Conservation (phyloP, 2,113 vertebrate species). For the Eulacestoma nigropectus region DNA sequence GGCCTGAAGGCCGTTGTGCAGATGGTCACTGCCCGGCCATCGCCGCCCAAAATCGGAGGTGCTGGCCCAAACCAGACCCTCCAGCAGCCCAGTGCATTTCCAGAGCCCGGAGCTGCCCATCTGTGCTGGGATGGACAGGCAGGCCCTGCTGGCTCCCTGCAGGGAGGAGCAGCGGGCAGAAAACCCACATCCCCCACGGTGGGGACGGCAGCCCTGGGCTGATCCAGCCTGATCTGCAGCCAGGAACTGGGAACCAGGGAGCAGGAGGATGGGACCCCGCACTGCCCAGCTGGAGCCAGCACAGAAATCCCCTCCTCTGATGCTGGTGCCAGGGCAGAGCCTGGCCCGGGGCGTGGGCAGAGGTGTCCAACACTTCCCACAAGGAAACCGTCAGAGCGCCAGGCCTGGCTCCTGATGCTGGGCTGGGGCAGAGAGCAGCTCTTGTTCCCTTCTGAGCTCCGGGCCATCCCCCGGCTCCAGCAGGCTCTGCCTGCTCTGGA, state of each 20-base stretch:
- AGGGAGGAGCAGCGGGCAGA: not conserved
- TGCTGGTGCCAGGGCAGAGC: not conserved
- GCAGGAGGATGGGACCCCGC: not conserved
- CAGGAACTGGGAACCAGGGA: not conserved
- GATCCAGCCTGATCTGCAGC: not conserved
- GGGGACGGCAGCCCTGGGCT: not conserved
- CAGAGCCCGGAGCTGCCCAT: not conserved
- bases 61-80: not conserved
- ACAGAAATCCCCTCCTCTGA: not conserved
- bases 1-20: not conserved
- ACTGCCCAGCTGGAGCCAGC: not conserved
- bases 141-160: not conserved
- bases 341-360: not conserved
- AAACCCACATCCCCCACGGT: fast-evolving
- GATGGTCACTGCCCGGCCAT: not conserved
- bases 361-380: not conserved
- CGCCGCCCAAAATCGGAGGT: not conserved
- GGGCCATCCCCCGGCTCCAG: not conserved
- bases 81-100: not conserved
- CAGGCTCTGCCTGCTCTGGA: not conserved
- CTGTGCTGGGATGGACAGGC: not conserved
- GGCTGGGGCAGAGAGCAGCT: not conserved
- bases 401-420: not conserved
- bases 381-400: not conserved
- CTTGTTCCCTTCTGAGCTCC: not conserved